Percentiles rank a stretch among this genome's conserved stretches.
These are phyloP conservation scores for Xanthia icteritia DNA, from an alignment of 2,888 invertebrate genomes.

Conservation along the genomic window DNA sequence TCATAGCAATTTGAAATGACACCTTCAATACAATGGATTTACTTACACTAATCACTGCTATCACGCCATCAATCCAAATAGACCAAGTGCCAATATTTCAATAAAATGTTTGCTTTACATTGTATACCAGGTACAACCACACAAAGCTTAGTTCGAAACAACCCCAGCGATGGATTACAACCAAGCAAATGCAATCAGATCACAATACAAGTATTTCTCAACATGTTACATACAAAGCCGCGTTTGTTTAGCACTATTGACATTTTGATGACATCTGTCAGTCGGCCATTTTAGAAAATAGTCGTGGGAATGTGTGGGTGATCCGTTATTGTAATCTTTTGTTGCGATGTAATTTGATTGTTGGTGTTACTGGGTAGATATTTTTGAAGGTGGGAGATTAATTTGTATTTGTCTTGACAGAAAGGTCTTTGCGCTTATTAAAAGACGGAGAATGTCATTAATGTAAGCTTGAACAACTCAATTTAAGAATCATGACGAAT, in stretches of 20 bases:
- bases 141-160: no score
- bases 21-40: not conserved
- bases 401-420: constrained; percentile 3
- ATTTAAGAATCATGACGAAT: not conserved
- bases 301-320: constrained; percentile 64
- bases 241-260: constrained; percentile 67
- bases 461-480: not conserved
- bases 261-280: constrained; percentile 69
- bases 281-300: constrained; percentile 50
- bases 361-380: constrained; percentile 34
- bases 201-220: constrained; percentile 54
- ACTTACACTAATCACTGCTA: constrained; percentile 3
- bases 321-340: constrained; percentile 57
- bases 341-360: constrained; percentile 51
- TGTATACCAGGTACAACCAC: not conserved
- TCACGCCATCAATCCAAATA: not conserved
- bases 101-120: constrained; percentile 13
- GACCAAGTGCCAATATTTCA: not conserved
- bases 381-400: constrained; percentile 16
- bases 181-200: constrained; percentile 38
- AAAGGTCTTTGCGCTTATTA: not conserved
- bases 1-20: not conserved
- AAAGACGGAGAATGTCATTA: not conserved
- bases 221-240: constrained; percentile 60
- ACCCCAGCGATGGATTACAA: constrained; percentile 23